A percentile compares a stretch with the other conserved stretches of the same genome.
These are phyloP conservation scores for Drosophila auraria DNA, from an alignment of 1,140 invertebrate genomes.

Conservation along the genomic window DNA sequence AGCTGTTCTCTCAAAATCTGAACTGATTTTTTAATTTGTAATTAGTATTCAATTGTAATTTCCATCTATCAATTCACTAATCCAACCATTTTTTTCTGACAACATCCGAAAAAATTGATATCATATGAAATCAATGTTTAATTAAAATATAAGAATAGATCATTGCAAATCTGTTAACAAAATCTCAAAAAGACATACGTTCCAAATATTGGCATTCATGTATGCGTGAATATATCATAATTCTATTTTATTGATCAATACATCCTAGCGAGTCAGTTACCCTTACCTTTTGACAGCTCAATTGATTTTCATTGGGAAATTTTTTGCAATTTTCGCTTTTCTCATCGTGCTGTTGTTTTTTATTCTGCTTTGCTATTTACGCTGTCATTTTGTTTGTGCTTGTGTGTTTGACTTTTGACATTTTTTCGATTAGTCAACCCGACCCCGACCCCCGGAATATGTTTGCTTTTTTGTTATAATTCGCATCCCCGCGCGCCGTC, in stretches of 20 bases:
- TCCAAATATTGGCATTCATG: neutral
- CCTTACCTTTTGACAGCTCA: constrained; percentile 17
- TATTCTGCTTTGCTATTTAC: constrained; percentile 52
- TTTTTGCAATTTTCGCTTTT: constrained; percentile 36
- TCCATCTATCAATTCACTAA: neutral
- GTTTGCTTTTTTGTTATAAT: constrained; percentile 79
- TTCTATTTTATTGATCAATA: constrained; percentile 41
- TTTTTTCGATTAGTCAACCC: constrained; percentile 58
- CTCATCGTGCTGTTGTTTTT: constrained; percentile 22
- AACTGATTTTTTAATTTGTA: no score
- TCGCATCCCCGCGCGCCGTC: constrained; percentile 54
- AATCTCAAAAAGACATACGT: neutral
- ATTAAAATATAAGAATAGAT: neutral
- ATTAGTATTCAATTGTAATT: neutral
- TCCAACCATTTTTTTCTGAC: neutral
- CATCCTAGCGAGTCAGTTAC: constrained; percentile 6
- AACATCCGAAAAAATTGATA: neutral
- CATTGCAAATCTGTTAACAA: neutral
- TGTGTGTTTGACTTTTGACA: constrained; percentile 74
- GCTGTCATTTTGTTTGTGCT: constrained; percentile 64
- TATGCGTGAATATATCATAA: constrained; percentile 28
- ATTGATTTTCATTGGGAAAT: constrained; percentile 44
- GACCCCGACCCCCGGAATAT: constrained; percentile 23
- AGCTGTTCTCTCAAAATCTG: neutral
- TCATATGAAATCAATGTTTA: neutral